Evolutionary conservation across 2,888 invertebrate genomes (phyloP).

Genomic region (Leucozona laternaria): DNA sequence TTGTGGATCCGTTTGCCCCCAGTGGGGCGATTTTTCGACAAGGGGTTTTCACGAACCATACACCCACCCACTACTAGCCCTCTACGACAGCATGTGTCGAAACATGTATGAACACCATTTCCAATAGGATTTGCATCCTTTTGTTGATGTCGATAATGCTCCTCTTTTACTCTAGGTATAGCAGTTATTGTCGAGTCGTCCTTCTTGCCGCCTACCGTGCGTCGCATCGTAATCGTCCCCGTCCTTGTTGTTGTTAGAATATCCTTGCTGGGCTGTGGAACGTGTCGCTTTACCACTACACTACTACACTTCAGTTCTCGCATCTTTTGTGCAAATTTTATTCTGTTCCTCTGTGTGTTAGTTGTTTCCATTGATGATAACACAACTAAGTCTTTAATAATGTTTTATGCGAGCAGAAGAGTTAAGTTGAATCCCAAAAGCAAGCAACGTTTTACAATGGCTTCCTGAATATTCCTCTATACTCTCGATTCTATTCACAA

Average conservation of each 20-base stretch:
- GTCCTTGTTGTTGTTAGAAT: conserved; percentile 15
- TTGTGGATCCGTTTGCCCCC: conserved; percentile 45
- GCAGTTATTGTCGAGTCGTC: conserved; percentile 10
- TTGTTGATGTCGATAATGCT: conserved; percentile 73
- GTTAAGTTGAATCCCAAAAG: conserved; percentile 69
- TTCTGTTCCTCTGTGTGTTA: conserved; percentile 55
- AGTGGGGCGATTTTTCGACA: conserved; percentile 31
- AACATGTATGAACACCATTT: conserved; percentile 74
- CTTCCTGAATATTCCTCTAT: conserved; percentile 1
- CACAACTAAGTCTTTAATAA: conserved; percentile 74
- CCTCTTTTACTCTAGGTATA: background rate
- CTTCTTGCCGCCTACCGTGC: background rate
- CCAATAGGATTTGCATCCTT: conserved; percentile 75
- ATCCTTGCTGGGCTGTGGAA: conserved; percentile 31
- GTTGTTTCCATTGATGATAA: conserved; percentile 67
- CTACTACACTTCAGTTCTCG: conserved; percentile 14
- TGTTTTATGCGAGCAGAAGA: conserved; percentile 65
- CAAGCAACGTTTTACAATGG: conserved; percentile 53
- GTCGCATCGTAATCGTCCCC: background rate
- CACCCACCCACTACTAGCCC: conserved; percentile 13
- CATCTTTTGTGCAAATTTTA: conserved; percentile 55
- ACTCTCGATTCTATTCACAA: background rate
- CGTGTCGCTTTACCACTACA: conserved; percentile 22
- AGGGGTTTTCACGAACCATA: conserved; percentile 5
- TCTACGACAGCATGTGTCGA: conserved; percentile 69